Evolutionary conservation across 2,888 invertebrate species (phyloP).

Genomic region (Macaria notata): DNA sequence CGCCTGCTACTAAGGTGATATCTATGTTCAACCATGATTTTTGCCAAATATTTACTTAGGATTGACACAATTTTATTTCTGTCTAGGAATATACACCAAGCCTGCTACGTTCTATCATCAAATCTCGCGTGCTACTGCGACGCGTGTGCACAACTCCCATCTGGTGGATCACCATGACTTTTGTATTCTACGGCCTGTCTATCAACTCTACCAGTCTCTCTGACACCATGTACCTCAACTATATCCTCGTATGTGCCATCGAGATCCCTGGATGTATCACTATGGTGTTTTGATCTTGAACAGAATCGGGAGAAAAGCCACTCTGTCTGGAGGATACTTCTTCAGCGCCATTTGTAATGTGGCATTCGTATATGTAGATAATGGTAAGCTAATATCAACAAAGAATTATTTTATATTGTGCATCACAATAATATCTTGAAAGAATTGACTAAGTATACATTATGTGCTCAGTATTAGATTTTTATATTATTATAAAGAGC

Average conservation of each 20-base stretch:
- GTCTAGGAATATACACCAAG: constrained; percentile 24
- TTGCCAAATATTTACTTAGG: too few species aligned
- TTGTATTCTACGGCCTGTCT: constrained; percentile 90
- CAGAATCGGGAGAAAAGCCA: constrained; percentile 83
- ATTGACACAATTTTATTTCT: constrained; percentile 39
- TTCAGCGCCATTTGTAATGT: constrained; percentile 79
- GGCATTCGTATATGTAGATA: constrained; percentile 73
- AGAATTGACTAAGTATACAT: too few species aligned
- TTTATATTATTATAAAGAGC: too few species aligned
- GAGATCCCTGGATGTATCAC: constrained; percentile 88
- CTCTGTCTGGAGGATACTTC: constrained; percentile 82
- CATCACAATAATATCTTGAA: too few species aligned
- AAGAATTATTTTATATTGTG: too few species aligned
- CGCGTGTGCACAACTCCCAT: constrained; percentile 85
- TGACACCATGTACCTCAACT: constrained; percentile 89
- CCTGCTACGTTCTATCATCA: constrained; percentile 61
- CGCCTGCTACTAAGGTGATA: constrained; percentile 41
- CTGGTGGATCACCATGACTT: constrained; percentile 90
- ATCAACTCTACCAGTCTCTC: constrained; percentile 88
- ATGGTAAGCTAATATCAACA: constrained; percentile 57
- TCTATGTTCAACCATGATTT: too few species aligned
- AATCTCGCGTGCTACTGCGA: constrained; percentile 75
- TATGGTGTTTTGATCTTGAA: constrained; percentile 84
- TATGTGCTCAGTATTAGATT: too few species aligned
- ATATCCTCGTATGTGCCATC: constrained; percentile 82